Evolutionary conservation across 2,888 invertebrate genomes (phyloP).

Genomic region (Erannis defoliaria): DNA sequence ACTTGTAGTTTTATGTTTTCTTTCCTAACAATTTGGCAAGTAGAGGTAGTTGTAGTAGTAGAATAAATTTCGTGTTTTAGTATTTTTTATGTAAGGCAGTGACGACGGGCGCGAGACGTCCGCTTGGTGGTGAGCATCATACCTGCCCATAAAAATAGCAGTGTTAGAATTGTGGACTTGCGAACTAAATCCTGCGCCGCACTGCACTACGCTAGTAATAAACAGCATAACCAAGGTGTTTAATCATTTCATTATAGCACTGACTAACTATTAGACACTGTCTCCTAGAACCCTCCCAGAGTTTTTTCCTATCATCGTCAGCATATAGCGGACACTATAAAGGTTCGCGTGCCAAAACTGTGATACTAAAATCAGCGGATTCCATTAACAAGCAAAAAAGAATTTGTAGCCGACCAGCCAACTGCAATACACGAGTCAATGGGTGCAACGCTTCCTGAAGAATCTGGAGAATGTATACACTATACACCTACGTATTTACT

Average conservation of each 20-base stretch:
- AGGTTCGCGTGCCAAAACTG: conserved; percentile 37
- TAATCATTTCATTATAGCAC: neutral
- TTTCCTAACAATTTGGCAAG: too few species aligned
- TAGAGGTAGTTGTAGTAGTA: too few species aligned
- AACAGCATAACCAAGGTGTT: too few species aligned
- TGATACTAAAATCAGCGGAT: conserved; percentile 37
- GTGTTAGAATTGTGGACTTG: too few species aligned
- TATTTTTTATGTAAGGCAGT: too few species aligned
- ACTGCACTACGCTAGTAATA: too few species aligned
- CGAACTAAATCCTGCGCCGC: too few species aligned
- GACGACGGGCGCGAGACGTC: too few species aligned
- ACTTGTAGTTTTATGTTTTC: too few species aligned
- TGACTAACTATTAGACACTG: neutral
- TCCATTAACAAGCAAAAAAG: conserved; percentile 32
- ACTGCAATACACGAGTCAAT: conserved; percentile 31
- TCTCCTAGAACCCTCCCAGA: neutral
- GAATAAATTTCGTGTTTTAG: too few species aligned
- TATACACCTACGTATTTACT: neutral
- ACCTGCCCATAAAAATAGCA: too few species aligned
- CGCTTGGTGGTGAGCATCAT: too few species aligned
- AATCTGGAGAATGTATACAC: conserved; percentile 29
- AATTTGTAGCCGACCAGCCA: conserved; percentile 31
- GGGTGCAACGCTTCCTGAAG: conserved; percentile 41
- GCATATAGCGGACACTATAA: conserved; percentile 29
- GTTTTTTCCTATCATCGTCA: conserved; percentile 20